Base-by-base conservation (phyloP, 2,888 invertebrate species). In the Sarcophaga variegata region DNA sequence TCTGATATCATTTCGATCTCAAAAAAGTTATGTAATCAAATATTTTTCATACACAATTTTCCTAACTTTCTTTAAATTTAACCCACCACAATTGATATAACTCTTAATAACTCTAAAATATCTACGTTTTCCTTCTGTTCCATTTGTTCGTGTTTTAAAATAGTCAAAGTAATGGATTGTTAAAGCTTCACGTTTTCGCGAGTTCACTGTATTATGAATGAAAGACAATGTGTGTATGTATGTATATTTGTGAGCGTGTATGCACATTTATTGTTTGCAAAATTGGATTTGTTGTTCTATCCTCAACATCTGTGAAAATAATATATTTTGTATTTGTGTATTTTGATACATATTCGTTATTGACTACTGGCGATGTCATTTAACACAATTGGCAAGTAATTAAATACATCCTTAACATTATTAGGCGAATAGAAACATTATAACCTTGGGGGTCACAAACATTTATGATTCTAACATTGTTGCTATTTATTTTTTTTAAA, bases 231-330 rank as follows among this genome's bases (percentile, higher is more conserved):
- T 47, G n/a, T 45, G 14, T 47, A 20, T 3, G 17, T 17, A 22
- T 47, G 47, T 54, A 27, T 59, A 27, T n/a, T 17, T 12, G 12
- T 27, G 37, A 27, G 25, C 54, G 70, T 71, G 14, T 54, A 22
- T n/a, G 25, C 12, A 54, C 17, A 54, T 14, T 54, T 54, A 54
- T 54, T 54, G 14, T 54, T 27, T 59, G 70, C 17, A 70, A 70
- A 70, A 70, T 54, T 54, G 25, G 49, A 70, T 49, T 75, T 64
- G 64, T 47, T 70, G 60, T 37, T 20, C 59, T 37, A 67, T 81
- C 47, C 47, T 11, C 37, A 81, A 81, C 74, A 81, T 81, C 81
- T 81, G 81, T 62, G 72, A 59, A 67, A 67, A 67, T 74, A 74
- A 27, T 59, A 27, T 60, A 14, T 78, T 1, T 81, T 66, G 25